Evolutionary conservation across 2,113 vertebrate genomes (phyloP), one percentile per base, ranked within the genome.

Genomic region (Isichthys henryi): DNA sequence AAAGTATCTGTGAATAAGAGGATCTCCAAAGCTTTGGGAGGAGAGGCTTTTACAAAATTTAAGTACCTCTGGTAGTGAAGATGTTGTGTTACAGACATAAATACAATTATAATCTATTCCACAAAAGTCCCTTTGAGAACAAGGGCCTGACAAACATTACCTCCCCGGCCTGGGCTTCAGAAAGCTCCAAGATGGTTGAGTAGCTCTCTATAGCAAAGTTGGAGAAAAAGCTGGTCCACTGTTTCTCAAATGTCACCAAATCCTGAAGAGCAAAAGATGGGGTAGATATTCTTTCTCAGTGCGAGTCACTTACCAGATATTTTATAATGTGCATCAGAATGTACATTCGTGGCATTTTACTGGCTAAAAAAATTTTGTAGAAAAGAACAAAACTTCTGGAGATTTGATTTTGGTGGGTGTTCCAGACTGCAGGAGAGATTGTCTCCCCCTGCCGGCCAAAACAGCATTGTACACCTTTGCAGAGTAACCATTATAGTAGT

Each of bases 111-210:
- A 49, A 46, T 49, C 45, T n/a, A n/a, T 85, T 85, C 46, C 82
- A 85, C 31, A 80, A 43, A 80, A 80, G 8, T 19, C 74, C 31
- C 5, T 43, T 80, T 5, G 5, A 80, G 17, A 80, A 10, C 15
- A 49, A 31, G 45, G 5, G 45, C 53, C 21, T 27, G 45, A n/a
- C 19, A 23, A 1, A 17, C 21, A 48, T 2, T 94, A 99, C 98
- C 97, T 99, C 98, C 90, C 97, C 98, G 0, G 97, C 97, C 92
- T 98, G 97, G 80, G 97, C 98, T 91, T 99, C 98, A 2, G 98
- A 99, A 1, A 99, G 96, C 6, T 99, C 98, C 93, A 98, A 91
- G 87, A 99, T 96, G 90, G 98, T 99, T 74, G 96, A 92, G 86
- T 98, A 97, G 88, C 96, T 97, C 95, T 99, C 98, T 31, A 97